Evolutionary conservation across 1,140 invertebrate genomes (phyloP).

Genomic region (Drosophila persimilis): DNA sequence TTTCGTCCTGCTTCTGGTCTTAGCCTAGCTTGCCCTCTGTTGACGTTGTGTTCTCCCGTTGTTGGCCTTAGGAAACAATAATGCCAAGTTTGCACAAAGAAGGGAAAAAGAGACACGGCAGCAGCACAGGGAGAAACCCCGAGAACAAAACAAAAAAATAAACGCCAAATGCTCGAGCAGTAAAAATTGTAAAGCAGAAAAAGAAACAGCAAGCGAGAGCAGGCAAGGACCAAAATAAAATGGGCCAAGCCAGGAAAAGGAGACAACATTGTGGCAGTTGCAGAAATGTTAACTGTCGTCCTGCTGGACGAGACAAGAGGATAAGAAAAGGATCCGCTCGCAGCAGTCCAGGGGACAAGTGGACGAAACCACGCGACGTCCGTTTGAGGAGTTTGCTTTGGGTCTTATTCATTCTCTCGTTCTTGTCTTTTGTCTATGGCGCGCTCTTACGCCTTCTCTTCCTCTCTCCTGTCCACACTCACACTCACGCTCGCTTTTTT

Average conservation of each 20-base stretch:
- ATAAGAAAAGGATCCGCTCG: conserved; percentile 1
- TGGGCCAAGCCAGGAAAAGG: conserved; percentile 62
- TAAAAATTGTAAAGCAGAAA: conserved; percentile 75
- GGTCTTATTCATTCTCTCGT: conserved; percentile 24
- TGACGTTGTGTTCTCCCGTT: conserved; percentile 77
- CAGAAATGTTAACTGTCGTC: conserved; percentile 76
- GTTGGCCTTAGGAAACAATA: conserved; percentile 81
- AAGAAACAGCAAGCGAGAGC: conserved; percentile 18
- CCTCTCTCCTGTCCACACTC: conserved; percentile 13
- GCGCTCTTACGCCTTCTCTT: conserved; percentile 12
- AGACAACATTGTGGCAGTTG: conserved; percentile 81
- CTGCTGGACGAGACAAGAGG: background rate
- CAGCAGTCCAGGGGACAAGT: conserved; percentile 44
- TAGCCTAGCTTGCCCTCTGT: conserved; percentile 57
- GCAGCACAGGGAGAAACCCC: background rate
- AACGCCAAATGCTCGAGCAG: conserved; percentile 73
- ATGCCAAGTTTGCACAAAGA: conserved; percentile 81
- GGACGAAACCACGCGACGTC: conserved; percentile 39
- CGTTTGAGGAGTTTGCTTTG: conserved; percentile 61
- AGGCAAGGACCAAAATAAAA: conserved; percentile 51
- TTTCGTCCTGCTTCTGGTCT: conserved; percentile 18
- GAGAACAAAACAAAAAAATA: conserved; percentile 38
- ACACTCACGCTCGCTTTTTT: conserved; percentile 15
- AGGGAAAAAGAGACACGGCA: conserved; percentile 19
- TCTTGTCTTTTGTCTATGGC: conserved; percentile 44